phyloP scores from a whole-genome alignment of 2,888 invertebrate genomes.

The Drosophila ustulata region DNA sequence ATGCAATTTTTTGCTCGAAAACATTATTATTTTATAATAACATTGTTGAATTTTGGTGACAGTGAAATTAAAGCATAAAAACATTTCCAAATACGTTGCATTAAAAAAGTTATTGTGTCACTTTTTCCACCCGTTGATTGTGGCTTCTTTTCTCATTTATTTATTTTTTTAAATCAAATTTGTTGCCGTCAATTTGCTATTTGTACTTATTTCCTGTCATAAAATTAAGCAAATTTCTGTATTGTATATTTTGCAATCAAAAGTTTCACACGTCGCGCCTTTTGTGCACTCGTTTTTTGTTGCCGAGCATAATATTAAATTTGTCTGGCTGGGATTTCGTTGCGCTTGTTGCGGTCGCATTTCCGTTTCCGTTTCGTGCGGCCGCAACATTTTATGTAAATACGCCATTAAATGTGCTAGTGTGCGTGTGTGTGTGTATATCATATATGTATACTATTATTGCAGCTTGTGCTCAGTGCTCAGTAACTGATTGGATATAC shows the following conservation, averaged over 20 bases:
- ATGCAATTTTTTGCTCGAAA: not conserved
- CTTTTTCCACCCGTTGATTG: not conserved
- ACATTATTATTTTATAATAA: not conserved
- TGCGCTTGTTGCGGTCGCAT: constrained; percentile 51
- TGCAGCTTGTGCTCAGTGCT: constrained; percentile 19
- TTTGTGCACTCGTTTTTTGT: not conserved
- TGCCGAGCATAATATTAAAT: constrained; percentile 25
- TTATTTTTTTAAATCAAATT: not conserved
- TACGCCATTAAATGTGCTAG: constrained; percentile 15
- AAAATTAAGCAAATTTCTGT: constrained; percentile 47
- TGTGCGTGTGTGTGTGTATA: not conserved
- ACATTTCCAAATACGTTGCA: not conserved
- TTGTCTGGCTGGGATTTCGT: constrained; percentile 33
- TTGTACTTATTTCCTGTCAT: constrained; percentile 32
- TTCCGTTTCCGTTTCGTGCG: constrained; percentile 65
- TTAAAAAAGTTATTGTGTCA: not conserved
- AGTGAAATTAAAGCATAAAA: not conserved
- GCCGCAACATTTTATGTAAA: constrained; percentile 45
- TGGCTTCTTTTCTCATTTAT: not conserved
- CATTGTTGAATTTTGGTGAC: not conserved
- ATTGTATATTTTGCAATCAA: constrained; percentile 34
- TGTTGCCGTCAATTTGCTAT: constrained; percentile 5
- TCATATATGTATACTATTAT: constrained; percentile 9
- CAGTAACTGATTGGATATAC: constrained; percentile 55
- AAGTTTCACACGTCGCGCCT: constrained; percentile 29